These are phyloP conservation scores for Metaphire vulgaris DNA, from an alignment of 1,140 invertebrate genomes.

Conservation along the genomic window DNA sequence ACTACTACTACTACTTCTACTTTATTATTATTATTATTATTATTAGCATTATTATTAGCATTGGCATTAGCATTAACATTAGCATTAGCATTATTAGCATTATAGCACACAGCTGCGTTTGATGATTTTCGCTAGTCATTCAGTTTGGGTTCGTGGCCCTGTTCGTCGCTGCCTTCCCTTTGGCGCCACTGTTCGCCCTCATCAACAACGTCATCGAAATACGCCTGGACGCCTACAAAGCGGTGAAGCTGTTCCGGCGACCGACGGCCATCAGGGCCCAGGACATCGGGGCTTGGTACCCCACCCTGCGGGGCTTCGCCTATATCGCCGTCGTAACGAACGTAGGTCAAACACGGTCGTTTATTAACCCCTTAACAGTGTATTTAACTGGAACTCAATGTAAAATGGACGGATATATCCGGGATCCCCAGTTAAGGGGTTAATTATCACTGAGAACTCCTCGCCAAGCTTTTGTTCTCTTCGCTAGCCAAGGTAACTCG, in stretches of 20 bases:
- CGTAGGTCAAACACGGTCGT: constrained; percentile 1
- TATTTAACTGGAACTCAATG: no score
- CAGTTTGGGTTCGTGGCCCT: constrained; percentile 81
- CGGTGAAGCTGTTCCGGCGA: constrained; percentile 67
- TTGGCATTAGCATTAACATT: no score
- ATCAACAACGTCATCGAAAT: constrained; percentile 78
- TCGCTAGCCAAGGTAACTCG: no score
- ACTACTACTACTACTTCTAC: constrained; percentile 7
- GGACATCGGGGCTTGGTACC: constrained; percentile 66
- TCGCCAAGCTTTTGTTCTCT: no score
- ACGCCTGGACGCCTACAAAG: constrained; percentile 72
- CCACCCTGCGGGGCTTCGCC: constrained; percentile 12
- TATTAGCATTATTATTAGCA: no score
- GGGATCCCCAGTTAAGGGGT: no score
- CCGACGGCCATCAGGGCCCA: constrained; percentile 80
- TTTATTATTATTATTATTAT: constrained; percentile 3
- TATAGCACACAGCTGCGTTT: not conserved
- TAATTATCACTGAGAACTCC: no score
- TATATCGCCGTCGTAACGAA: constrained; percentile 30
- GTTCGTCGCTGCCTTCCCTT: constrained; percentile 75
- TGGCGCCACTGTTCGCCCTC: constrained; percentile 62
- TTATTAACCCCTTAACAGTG: no score
- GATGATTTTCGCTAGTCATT: constrained; percentile 52
- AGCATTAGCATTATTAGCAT: no score
- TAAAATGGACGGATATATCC: no score